Base-by-base conservation (phyloP, 2,797 vertebrate species). In the Takifugu rubripes region DNA sequence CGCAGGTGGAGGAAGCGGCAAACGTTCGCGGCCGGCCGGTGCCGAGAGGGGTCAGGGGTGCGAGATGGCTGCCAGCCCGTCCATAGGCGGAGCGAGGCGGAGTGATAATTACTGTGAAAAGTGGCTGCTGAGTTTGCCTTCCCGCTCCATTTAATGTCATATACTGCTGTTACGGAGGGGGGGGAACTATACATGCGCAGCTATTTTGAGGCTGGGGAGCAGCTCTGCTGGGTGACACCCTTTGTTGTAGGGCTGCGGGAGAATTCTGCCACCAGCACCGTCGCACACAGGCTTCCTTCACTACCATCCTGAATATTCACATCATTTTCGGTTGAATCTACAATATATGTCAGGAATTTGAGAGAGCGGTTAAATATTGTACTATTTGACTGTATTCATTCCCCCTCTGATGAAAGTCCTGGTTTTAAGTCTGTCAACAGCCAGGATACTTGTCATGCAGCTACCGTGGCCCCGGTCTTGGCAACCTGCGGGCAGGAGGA, bases 31-130 rank as follows among this genome's bases (percentile, higher is more conserved):
- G 56, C 44, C 46, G 8, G 65, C 52, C 44, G 3, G 59, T 31
- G 65, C 49, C 10, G 53, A 56, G 68, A 46, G 24, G 78, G 78
- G 79, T 82, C 81, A 81, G 83, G 67, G 75, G 57, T 63, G 49
- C 71, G 49, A 29, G 71, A 75, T 65, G 78, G 77, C 75, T 70
- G 56, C 54, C 56, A 49, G 71, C 75, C 31, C 69, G 81, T 66
- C 72, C 64, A 55, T 75, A 76, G 81, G 59, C 56, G 48, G 63
- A 63, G 78, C n/a, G 29, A 65, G 67, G 75, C 61, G 58, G 52
- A 72, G 79, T 74, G 87, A 89, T 90, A 91, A 91, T 91, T 90
- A 87, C 83, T 88, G 89, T 79, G 87, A 88, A 88, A 84, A 83
- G 77, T 66, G 68, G 70, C 82, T 85, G 89, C 89, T 88, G 89